phyloP scores from a whole-genome alignment of 1,140 invertebrate species.

The Leptopilina clavipes region DNA sequence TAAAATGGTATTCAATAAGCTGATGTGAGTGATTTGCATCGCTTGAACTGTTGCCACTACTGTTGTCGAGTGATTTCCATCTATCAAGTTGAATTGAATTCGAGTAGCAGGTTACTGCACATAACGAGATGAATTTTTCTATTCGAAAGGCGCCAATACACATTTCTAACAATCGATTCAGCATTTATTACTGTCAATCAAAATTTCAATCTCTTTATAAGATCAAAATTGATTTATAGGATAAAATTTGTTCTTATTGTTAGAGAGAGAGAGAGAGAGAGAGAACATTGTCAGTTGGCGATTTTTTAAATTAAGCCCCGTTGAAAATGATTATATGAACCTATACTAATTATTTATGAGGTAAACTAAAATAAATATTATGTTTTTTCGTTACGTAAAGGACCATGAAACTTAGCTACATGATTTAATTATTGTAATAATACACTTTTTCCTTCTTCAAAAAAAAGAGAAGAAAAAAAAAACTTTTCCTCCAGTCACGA shows the following conservation, averaged over 20 bases:
- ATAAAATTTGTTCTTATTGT: constrained; percentile 12
- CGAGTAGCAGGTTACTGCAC: constrained; percentile 15
- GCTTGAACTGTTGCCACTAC: not conserved
- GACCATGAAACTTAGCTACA: too few relatives aligned
- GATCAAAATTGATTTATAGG: constrained; percentile 7
- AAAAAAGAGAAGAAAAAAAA: too few relatives aligned
- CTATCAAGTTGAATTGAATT: constrained; percentile 25
- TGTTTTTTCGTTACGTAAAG: not conserved
- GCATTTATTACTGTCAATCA: constrained; percentile 31
- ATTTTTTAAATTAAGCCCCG: too few relatives aligned
- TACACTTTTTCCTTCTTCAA: not conserved
- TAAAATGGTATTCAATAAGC: not conserved
- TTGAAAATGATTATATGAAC: too few relatives aligned
- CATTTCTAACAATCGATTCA: constrained; percentile 25
- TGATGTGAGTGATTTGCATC: constrained; percentile 30
- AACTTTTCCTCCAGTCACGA: not conserved
- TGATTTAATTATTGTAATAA: constrained; percentile 13
- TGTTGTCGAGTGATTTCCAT: constrained; percentile 16
- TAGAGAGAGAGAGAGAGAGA: too few relatives aligned
- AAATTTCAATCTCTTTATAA: not conserved
- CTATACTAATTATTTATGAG: constrained; percentile 11
- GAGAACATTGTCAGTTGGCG: too few relatives aligned
- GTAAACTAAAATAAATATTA: constrained; percentile 12
- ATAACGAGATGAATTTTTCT: not conserved
- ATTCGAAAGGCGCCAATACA: constrained; percentile 9